Evolutionary conservation across 2,888 invertebrate genomes (phyloP).

Genomic region (Molorchus minor): DNA sequence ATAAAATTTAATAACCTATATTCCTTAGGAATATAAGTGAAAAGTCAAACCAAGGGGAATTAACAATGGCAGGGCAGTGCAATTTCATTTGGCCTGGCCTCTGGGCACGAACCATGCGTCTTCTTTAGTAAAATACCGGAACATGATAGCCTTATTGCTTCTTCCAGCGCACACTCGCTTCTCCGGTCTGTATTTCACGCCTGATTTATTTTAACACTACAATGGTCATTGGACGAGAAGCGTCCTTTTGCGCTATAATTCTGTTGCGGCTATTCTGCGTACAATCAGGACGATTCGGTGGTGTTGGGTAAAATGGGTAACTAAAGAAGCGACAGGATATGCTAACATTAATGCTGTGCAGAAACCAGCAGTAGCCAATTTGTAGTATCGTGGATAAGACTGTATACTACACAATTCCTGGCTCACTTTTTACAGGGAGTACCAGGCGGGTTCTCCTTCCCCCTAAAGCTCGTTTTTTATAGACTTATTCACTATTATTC

Average conservation of each 20-base stretch:
- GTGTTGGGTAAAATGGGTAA: too few species aligned
- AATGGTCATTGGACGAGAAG: slow-evolving; percentile 56
- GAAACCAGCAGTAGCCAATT: too few species aligned
- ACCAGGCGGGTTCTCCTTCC: too few species aligned
- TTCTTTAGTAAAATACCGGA: slow-evolving; percentile 59
- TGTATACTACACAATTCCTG: too few species aligned
- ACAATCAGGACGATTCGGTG: slow-evolving; percentile 40
- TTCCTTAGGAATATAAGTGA: slow-evolving; percentile 33
- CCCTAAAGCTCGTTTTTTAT: too few species aligned
- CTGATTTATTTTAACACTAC: slow-evolving; percentile 55
- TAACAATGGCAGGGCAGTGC: slow-evolving; percentile 41
- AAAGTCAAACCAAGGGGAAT: slow-evolving; percentile 40
- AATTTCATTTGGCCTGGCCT: slow-evolving; percentile 47
- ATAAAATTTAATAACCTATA: slow-evolving; percentile 44
- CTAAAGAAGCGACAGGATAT: too few species aligned
- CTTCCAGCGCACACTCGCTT: slow-evolving; percentile 49
- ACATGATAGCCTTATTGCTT: slow-evolving; percentile 60
- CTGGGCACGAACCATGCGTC: slow-evolving; percentile 50
- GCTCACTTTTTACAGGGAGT: too few species aligned
- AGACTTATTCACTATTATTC: too few species aligned
- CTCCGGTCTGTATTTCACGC: slow-evolving; percentile 50
- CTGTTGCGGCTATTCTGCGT: slow-evolving; percentile 51
- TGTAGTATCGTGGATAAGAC: too few species aligned
- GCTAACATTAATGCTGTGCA: too few species aligned
- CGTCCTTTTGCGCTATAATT: slow-evolving; percentile 49